Evolutionary conservation across 2,888 invertebrate species (phyloP).

Genomic region (Autographa pulchrina): DNA sequence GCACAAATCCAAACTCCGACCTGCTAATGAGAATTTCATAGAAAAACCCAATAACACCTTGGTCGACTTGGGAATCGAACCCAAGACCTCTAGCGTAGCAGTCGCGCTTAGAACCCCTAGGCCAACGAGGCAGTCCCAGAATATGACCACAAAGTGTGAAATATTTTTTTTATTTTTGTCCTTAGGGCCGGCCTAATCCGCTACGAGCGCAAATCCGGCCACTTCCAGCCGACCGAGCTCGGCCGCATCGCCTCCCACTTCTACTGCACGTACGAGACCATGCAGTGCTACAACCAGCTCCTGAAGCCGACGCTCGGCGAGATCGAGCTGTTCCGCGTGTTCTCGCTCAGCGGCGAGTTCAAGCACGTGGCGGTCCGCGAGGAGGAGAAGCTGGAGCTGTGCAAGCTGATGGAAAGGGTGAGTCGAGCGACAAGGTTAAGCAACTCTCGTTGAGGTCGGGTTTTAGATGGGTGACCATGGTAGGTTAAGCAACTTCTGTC

Average conservation of each 20-base stretch:
- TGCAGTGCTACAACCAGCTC: conserved; percentile 98
- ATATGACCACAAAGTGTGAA: too few relatives aligned
- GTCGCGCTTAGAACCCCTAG: too few relatives aligned
- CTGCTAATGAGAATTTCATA: too few relatives aligned
- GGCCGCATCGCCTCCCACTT: conserved; percentile 99
- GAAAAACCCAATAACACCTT: too few relatives aligned
- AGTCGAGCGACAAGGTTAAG: conserved; percentile 44
- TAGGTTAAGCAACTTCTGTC: not conserved
- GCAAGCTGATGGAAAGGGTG: conserved; percentile 95
- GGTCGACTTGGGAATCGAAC: too few relatives aligned
- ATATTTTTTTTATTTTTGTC: conserved; percentile 7
- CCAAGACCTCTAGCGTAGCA: too few relatives aligned
- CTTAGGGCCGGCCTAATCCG: conserved; percentile 96
- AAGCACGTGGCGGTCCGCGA: conserved; percentile 97
- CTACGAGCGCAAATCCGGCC: conserved; percentile 98
- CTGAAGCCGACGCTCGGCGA: conserved; percentile 98
- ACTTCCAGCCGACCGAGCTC: conserved; percentile 96
- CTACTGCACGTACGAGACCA: conserved; percentile 99
- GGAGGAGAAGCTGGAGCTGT: conserved; percentile 98
- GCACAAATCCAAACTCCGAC: too few relatives aligned
- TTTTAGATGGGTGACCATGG: not conserved
- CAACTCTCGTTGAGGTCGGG: not conserved
- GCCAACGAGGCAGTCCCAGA: too few relatives aligned
- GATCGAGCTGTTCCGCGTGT: conserved; percentile 99
- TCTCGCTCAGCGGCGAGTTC: conserved; percentile 99